A percentile compares a stretch with the other conserved stretches of the same genome.
Conservation (phyloP, 2,888 invertebrate species). For the Gastracanthus pulcherrimus region DNA sequence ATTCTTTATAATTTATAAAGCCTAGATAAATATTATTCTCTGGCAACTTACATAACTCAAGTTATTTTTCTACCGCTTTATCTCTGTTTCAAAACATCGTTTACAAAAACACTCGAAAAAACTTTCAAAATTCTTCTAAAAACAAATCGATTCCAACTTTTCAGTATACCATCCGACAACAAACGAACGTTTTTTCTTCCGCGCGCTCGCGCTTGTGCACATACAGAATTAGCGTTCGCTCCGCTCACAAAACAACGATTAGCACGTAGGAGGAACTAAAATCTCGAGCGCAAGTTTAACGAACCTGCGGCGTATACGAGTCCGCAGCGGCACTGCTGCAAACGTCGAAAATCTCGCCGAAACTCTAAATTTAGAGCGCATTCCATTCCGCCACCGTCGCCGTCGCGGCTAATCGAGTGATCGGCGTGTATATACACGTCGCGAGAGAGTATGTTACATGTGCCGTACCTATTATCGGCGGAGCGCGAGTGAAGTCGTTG, state of each 20-base stretch:
- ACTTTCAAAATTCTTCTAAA: too few species aligned
- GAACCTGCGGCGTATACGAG: conserved; percentile 29
- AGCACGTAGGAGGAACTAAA: not conserved
- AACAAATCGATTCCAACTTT: not conserved
- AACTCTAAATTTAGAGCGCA: conserved; percentile 36
- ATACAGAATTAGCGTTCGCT: not conserved
- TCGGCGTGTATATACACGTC: not conserved
- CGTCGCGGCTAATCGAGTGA: conserved; percentile 14
- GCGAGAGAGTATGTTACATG: not conserved
- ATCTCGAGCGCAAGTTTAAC: conserved; percentile 9
- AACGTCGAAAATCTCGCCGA: conserved; percentile 17
- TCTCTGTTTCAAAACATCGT: too few species aligned
- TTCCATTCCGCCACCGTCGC: not conserved
- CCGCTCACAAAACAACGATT: not conserved
- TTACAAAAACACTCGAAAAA: too few species aligned
- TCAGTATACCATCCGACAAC: too few species aligned
- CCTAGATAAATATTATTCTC: too few species aligned
- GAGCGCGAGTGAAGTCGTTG: too few species aligned
- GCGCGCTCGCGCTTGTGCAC: not conserved
- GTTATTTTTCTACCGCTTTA: too few species aligned
- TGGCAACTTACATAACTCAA: too few species aligned
- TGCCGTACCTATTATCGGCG: not conserved
- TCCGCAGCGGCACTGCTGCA: too few species aligned
- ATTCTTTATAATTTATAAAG: too few species aligned
- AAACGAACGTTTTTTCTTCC: not conserved